Percentiles rank a stretch among this genome's conserved stretches.
These are phyloP conservation scores for Ursus arctos DNA, from an alignment of 2,113 vertebrate genomes.

Conservation along the genomic window DNA sequence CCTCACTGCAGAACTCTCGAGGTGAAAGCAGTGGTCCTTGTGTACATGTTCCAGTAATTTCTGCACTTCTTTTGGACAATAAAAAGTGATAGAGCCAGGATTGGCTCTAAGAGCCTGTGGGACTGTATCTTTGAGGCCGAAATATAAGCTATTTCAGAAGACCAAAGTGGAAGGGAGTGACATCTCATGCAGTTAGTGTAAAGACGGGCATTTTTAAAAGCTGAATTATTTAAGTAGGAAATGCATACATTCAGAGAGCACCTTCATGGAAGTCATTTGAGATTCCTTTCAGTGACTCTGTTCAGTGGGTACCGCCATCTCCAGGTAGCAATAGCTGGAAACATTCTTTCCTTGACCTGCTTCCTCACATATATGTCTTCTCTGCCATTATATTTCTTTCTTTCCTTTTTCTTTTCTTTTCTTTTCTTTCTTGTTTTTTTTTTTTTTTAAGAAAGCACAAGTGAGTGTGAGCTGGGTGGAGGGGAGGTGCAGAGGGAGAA, in stretches of 20 bases:
- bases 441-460: not conserved
- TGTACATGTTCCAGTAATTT: no score
- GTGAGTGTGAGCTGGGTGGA: not conserved
- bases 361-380: conserved; percentile 7
- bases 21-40: not conserved
- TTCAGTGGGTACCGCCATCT: not conserved
- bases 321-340: not conserved
- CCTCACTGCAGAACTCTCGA: not conserved
- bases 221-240: not conserved
- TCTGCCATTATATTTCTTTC: not conserved
- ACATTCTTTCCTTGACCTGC: not conserved
- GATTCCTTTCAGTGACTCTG: not conserved
- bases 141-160: not conserved
- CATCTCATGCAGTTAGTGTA: not conserved
- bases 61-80: not conserved
- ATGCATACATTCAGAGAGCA: not conserved
- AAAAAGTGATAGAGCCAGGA: not conserved
- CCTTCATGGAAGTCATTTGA: not conserved
- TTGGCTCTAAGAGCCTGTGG: not conserved
- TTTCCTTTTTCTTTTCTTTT: not conserved
- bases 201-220: conserved; percentile 22
- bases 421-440: no score
- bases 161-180: not conserved
- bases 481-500: not conserved
- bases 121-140: not conserved